Evolutionary conservation across 2,797 vertebrate species (phyloP).

Genomic region (Pristis pectinata): DNA sequence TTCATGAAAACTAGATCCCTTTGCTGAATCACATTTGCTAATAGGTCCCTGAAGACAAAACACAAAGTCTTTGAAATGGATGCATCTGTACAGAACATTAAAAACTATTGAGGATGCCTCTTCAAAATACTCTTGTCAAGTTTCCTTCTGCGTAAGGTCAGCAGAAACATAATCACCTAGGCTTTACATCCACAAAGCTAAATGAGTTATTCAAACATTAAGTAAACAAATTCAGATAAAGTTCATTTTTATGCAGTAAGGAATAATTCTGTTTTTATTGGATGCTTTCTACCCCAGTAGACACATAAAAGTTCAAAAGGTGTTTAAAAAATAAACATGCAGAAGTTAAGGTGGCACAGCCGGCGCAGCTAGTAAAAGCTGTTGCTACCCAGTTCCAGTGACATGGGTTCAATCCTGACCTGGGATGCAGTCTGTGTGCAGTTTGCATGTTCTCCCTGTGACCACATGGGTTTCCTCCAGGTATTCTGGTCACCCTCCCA

Average conservation of each 20-base stretch:
- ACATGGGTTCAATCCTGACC: too few relatives aligned
- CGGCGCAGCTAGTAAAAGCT: too few relatives aligned
- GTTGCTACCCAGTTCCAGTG: too few relatives aligned
- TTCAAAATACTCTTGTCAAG: too few relatives aligned
- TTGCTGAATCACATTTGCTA: not conserved
- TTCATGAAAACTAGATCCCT: not conserved
- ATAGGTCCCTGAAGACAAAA: not conserved
- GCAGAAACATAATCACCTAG: not conserved
- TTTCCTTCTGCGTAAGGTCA: not conserved
- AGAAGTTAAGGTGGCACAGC: too few relatives aligned
- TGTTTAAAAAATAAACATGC: not conserved
- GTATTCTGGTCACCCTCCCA: too few relatives aligned
- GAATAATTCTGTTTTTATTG: not conserved
- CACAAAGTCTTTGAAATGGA: not conserved
- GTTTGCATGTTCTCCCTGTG: too few relatives aligned
- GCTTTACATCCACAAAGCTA: not conserved
- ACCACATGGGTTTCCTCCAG: too few relatives aligned
- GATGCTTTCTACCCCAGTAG: not conserved
- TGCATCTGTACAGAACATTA: not conserved
- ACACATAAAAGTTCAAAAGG: not conserved
- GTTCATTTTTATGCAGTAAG: not conserved
- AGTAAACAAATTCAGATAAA: not conserved
- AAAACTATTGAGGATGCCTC: not conserved
- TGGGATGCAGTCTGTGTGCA: too few relatives aligned
- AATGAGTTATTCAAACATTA: not conserved